Evolutionary conservation across 2,888 invertebrate genomes (phyloP).

Genomic region (Chrysolina haemoptera): DNA sequence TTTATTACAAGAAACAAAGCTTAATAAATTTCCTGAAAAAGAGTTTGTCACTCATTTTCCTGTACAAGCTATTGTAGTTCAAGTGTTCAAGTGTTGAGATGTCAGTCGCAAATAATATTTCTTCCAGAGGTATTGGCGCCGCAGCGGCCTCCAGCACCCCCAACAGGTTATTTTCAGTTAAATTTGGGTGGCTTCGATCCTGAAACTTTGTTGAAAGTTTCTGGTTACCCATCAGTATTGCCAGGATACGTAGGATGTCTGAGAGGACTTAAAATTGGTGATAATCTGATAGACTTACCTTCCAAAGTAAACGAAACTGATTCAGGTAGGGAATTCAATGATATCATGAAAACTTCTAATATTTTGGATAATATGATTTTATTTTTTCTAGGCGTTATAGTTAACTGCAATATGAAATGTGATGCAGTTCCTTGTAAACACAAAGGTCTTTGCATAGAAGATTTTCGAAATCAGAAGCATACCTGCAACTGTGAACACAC

Average conservation of each 20-base stretch:
- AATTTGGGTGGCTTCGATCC: constrained; percentile 90
- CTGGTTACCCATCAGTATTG: constrained; percentile 71
- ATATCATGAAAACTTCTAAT: neutral
- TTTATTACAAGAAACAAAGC: too few relatives aligned
- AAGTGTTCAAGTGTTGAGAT: too few relatives aligned
- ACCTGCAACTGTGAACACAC: constrained; percentile 92
- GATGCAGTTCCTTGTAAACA: constrained; percentile 91
- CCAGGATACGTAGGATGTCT: constrained; percentile 90
- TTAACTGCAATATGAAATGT: constrained; percentile 91
- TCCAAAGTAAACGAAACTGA: constrained; percentile 79
- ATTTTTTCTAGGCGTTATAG: constrained; percentile 78
- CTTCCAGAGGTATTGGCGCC: constrained; percentile 86
- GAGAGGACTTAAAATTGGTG: constrained; percentile 88
- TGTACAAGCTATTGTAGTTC: too few relatives aligned
- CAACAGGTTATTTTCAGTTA: constrained; percentile 90
- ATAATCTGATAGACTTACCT: constrained; percentile 84
- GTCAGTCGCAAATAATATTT: too few relatives aligned
- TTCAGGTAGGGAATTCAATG: constrained; percentile 71
- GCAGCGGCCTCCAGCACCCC: constrained; percentile 90
- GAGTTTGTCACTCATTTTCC: too few relatives aligned
- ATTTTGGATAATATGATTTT: constrained; percentile 31
- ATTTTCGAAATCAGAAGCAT: constrained; percentile 88
- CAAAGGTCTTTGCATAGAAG: constrained; percentile 89
- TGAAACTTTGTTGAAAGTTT: constrained; percentile 78
- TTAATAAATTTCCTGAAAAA: too few relatives aligned